Evolutionary conservation across 2,888 invertebrate genomes (phyloP).

Genomic region (Automeris io): DNA sequence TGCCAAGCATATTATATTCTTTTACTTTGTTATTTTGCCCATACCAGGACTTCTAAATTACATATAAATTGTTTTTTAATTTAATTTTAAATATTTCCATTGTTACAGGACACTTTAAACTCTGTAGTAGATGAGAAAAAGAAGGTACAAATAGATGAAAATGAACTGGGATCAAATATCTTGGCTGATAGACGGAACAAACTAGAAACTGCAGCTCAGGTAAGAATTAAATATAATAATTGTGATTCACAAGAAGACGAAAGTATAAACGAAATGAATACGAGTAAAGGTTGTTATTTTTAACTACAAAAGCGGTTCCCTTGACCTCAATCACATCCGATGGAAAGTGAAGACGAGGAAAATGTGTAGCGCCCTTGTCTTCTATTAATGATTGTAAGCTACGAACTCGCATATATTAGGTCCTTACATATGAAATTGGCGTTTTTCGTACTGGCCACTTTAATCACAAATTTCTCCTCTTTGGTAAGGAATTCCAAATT

Average conservation of each 20-base stretch:
- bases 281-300: too few species aligned
- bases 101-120: constrained; percentile 66
- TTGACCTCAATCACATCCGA: neutral
- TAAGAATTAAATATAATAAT: constrained; percentile 22
- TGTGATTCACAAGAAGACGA: neutral
- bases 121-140: constrained; percentile 63
- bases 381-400: too few species aligned
- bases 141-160: constrained; percentile 59
- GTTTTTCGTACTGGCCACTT: too few species aligned
- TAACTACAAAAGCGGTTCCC: neutral
- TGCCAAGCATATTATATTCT: too few species aligned
- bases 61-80: too few species aligned
- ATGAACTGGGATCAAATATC: constrained; percentile 58
- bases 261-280: too few species aligned
- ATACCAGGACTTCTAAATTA: too few species aligned
- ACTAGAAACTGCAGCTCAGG: constrained; percentile 78
- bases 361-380: constrained; percentile 8
- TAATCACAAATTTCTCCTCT: too few species aligned
- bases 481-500: too few species aligned
- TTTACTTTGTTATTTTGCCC: too few species aligned
- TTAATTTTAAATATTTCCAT: constrained; percentile 14
- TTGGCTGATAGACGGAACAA: constrained; percentile 67
- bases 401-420: too few species aligned
- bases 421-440: too few species aligned
- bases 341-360: constrained; percentile 3